phyloP scores from a whole-genome alignment of 2,888 invertebrate genomes.

The Tiliacea citrago region DNA sequence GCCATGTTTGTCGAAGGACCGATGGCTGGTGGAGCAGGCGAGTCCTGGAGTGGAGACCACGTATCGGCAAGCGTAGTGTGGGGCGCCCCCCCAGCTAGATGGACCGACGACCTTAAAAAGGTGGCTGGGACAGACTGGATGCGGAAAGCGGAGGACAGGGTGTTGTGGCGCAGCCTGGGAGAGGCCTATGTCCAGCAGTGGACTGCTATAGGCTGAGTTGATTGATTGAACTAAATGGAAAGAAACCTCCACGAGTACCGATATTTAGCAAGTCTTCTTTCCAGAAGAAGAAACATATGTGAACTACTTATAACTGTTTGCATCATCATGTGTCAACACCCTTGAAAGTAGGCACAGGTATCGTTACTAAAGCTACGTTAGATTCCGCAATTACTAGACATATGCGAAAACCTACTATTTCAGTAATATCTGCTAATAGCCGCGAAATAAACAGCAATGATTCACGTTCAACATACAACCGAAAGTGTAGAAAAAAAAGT shows the following conservation, averaged over 20 bases:
- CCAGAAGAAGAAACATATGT: neutral
- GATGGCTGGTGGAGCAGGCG: too few relatives aligned
- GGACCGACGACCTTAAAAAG: too few relatives aligned
- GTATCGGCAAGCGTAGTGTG: too few relatives aligned
- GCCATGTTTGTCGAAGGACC: too few relatives aligned
- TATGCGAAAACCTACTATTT: slow-evolving; percentile 3
- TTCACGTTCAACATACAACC: slow-evolving; percentile 1
- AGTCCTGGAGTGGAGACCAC: too few relatives aligned
- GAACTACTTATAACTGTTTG: neutral
- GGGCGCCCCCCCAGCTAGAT: too few relatives aligned
- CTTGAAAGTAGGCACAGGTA: neutral
- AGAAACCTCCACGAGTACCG: neutral
- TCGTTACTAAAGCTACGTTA: slow-evolving; percentile 14
- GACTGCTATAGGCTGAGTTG: too few relatives aligned
- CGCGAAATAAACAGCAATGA: slow-evolving; percentile 6
- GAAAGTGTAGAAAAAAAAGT: neutral
- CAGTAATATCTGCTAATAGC: slow-evolving; percentile 18
- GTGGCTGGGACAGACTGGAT: too few relatives aligned
- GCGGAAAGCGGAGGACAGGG: too few relatives aligned
- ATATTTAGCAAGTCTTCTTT: neutral
- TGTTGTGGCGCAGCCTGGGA: too few relatives aligned
- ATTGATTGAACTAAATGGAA: too few relatives aligned
- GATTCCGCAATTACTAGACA: slow-evolving; percentile 7
- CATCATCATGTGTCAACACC: neutral
- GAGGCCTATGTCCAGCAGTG: too few relatives aligned